phyloP scores from a whole-genome alignment of 2,113 vertebrate species.

The Melanotaenia duboulayi region DNA sequence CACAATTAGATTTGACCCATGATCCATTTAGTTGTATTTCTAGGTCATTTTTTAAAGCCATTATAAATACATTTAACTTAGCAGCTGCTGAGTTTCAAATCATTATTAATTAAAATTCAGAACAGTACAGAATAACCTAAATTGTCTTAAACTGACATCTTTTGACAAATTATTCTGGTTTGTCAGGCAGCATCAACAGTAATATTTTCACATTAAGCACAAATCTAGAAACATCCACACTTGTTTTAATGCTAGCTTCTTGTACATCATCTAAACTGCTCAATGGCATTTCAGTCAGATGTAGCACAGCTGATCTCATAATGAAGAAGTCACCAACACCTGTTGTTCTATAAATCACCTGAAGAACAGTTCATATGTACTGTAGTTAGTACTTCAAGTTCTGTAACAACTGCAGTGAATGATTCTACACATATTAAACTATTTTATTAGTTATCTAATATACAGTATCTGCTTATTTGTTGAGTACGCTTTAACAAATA shows the following conservation, averaged over 20 bases:
- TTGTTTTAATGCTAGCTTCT: not conserved
- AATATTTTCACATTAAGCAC: conserved; percentile 12
- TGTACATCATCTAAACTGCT: not conserved
- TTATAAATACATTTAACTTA: not conserved
- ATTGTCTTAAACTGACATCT: too few relatives aligned
- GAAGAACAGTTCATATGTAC: too few relatives aligned
- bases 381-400: too few relatives aligned
- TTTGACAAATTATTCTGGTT: conserved; percentile 1
- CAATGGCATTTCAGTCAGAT: not conserved
- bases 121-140: too few relatives aligned
- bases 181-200: not conserved
- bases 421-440: too few relatives aligned
- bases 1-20: conserved; percentile 2
- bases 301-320: too few relatives aligned
- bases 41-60: not conserved
- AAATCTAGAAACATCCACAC: conserved; percentile 8
- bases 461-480: too few relatives aligned
- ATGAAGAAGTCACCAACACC: too few relatives aligned
- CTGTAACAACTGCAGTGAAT: too few relatives aligned
- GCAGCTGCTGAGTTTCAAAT: not conserved
- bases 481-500: too few relatives aligned
- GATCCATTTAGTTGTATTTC: not conserved
- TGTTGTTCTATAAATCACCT: too few relatives aligned
- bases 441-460: too few relatives aligned
- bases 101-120: conserved; percentile 13